phyloP scores from a whole-genome alignment of 2,888 invertebrate species.

The Argyresthia albistria region DNA sequence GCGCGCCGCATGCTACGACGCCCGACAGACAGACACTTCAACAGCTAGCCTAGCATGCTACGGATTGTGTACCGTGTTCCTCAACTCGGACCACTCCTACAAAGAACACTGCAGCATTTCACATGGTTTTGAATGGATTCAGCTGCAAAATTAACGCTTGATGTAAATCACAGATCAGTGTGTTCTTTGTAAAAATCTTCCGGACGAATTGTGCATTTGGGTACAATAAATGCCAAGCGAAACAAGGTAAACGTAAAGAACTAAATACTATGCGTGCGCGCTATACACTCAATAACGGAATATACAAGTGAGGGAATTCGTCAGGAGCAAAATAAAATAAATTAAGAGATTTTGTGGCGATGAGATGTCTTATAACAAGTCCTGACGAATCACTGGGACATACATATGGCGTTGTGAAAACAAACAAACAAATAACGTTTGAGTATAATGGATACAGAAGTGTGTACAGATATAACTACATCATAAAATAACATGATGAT shows the following conservation, averaged over 20 bases:
- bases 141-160: neutral
- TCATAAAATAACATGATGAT: no score
- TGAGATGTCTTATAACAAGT: no score
- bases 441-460: no score
- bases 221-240: slow-evolving; percentile 41
- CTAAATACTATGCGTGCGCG: slow-evolving; percentile 15
- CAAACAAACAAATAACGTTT: no score
- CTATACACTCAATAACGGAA: slow-evolving; percentile 12
- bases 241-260: slow-evolving; percentile 23
- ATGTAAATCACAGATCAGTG: neutral
- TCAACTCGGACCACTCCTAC: neutral
- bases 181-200: neutral
- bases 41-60: slow-evolving; percentile 13
- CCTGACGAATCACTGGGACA: no score
- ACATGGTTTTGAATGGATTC: neutral
- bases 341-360: no score
- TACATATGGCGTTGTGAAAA: no score
- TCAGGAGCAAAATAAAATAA: neutral
- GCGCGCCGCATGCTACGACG: slow-evolving; percentile 36
- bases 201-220: slow-evolving; percentile 19
- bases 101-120: neutral
- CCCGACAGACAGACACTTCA: slow-evolving; percentile 32
- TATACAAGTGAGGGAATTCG: neutral
- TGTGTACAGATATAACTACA: no score
- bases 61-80: neutral